These are phyloP conservation scores for Bombyx huttoni DNA, from an alignment of 2,888 invertebrate genomes.

Conservation along the genomic window DNA sequence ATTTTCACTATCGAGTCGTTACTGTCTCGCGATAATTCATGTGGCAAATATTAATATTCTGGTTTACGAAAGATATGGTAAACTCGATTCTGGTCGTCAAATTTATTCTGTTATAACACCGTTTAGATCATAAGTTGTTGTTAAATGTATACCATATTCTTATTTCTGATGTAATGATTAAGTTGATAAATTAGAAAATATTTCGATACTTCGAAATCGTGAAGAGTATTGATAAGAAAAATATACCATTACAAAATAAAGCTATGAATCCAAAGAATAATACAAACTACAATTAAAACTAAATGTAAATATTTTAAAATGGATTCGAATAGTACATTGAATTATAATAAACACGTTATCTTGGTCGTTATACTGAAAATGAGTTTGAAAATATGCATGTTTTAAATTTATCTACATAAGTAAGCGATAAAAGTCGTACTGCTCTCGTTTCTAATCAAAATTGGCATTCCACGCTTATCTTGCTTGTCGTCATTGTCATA, in stretches of 20 bases:
- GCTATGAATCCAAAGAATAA: neutral
- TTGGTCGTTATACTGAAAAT: slow-evolving; percentile 24
- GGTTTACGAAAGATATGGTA: neutral
- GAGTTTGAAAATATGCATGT: slow-evolving; percentile 46
- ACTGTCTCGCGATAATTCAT: neutral
- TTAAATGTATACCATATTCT: too few species aligned
- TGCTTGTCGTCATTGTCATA: slow-evolving; percentile 37
- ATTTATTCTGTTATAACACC: too few species aligned
- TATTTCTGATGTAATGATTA: neutral
- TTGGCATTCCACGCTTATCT: slow-evolving; percentile 63
- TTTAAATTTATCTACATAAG: slow-evolving; percentile 51
- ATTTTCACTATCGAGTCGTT: neutral
- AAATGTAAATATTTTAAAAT: neutral
- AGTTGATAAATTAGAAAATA: neutral
- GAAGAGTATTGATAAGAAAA: neutral
- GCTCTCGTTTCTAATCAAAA: slow-evolving; percentile 63
- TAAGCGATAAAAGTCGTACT: slow-evolving; percentile 47
- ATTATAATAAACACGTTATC: slow-evolving; percentile 15
- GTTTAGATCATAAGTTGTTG: too few species aligned
- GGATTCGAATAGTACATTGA: slow-evolving; percentile 4
- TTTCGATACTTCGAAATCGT: neutral
- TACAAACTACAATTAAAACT: neutral
- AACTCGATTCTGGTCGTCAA: neutral
- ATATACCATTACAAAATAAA: too few species aligned
- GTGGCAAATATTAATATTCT: neutral